These are phyloP conservation scores for Caenorhabditis brenneri DNA, from an alignment of 1,140 invertebrate genomes.

Conservation along the genomic window DNA sequence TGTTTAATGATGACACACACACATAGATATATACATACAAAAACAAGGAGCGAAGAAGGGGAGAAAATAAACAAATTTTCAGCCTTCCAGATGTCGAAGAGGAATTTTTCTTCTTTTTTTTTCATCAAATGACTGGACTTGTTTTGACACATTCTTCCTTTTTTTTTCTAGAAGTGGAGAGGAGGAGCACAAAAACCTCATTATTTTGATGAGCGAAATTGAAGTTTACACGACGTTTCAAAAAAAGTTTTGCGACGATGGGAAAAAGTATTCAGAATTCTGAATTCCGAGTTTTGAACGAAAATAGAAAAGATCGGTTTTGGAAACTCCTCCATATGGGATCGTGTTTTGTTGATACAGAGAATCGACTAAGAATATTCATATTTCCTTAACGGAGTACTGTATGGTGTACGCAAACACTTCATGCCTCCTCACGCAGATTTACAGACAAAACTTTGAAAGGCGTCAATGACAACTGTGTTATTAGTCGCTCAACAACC, in stretches of 20 bases:
- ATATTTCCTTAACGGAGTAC: no score
- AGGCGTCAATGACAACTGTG: slow-evolving; percentile 28
- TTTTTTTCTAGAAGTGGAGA: neutral
- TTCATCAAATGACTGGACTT: slow-evolving; percentile 34
- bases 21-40: neutral
- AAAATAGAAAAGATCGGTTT: no score
- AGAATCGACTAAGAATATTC: no score
- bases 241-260: neutral
- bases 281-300: neutral
- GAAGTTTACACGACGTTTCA: neutral
- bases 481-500: slow-evolving; percentile 7
- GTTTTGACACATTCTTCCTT: slow-evolving; percentile 24
- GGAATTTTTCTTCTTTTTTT: neutral
- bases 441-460: no score
- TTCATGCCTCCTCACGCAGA: no score
- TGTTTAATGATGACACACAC: slow-evolving; percentile 20
- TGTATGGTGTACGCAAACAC: no score
- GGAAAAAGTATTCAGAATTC: neutral
- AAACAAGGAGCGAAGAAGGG: neutral
- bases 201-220: slow-evolving; percentile 20
- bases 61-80: slow-evolving; percentile 37
- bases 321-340: no score
- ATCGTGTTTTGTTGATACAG: no score
- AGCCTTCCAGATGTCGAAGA: slow-evolving; percentile 26
- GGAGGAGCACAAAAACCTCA: slow-evolving; percentile 2